Percentiles rank a stretch among this genome's conserved stretches.
phyloP scores from a whole-genome alignment of 2,888 invertebrate genomes.

The Schizaphis graminum region DNA sequence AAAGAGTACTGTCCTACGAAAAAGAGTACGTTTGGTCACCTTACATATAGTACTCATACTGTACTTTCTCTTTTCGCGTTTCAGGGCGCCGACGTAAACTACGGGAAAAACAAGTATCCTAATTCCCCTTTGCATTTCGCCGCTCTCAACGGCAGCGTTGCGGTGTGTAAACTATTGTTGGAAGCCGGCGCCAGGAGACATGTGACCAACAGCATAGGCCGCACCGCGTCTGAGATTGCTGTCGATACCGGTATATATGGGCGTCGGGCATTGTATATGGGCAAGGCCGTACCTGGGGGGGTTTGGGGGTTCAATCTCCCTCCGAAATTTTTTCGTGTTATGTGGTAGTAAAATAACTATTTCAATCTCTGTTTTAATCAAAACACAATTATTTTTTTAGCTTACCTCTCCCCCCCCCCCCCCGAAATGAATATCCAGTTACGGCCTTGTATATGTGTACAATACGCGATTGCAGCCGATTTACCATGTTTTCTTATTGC shows the following conservation, averaged over 20 bases:
- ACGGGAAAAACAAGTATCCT: constrained; percentile 89
- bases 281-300: no score
- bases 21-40: no score
- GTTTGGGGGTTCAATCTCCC: no score
- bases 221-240: constrained; percentile 97
- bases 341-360: no score
- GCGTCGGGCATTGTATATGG: no score
- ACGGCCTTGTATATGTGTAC: no score
- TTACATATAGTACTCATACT: not conserved
- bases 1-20: no score
- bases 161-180: constrained; percentile 86
- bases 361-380: no score
- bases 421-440: no score
- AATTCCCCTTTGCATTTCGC: constrained; percentile 98
- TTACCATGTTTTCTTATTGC: not conserved
- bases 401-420: no score
- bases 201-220: constrained; percentile 87
- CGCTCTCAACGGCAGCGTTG: constrained; percentile 91
- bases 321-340: no score
- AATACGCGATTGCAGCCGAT: not conserved
- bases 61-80: constrained; percentile 69
- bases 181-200: constrained; percentile 88
- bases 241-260: constrained; percentile 85
- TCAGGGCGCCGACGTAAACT: constrained; percentile 94
- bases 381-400: no score